These are phyloP conservation scores for Asteroscopus sphinx DNA, from an alignment of 2,888 invertebrate genomes.

Conservation along the genomic window DNA sequence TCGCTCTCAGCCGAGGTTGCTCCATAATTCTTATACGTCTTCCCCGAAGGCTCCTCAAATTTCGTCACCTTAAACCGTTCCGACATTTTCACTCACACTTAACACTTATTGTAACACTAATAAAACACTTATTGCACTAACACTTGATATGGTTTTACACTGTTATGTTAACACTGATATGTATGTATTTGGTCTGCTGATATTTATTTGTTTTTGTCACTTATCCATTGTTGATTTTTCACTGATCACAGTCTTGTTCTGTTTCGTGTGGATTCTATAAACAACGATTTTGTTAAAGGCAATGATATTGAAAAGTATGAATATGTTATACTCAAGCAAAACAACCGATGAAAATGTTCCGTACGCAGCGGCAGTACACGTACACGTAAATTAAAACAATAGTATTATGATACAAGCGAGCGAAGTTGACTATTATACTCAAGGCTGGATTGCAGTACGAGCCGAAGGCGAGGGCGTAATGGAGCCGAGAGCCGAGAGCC, in stretches of 20 bases:
- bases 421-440: too few relatives aligned
- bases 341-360: too few relatives aligned
- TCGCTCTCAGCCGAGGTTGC: constrained; percentile 88
- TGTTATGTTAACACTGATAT: constrained; percentile 51
- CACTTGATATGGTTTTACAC: constrained; percentile 53
- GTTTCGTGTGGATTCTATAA: constrained; percentile 29
- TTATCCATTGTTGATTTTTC: constrained; percentile 36
- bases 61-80: constrained; percentile 91
- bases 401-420: too few relatives aligned
- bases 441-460: too few relatives aligned
- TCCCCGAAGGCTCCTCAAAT: constrained; percentile 88
- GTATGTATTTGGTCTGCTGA: constrained; percentile 4
- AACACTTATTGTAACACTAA: constrained; percentile 46
- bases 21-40: constrained; percentile 89
- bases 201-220: constrained; percentile 24
- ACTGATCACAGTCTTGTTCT: constrained; percentile 14
- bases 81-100: constrained; percentile 83
- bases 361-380: too few relatives aligned
- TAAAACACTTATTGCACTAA: constrained; percentile 37
- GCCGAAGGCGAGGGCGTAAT: too few relatives aligned
- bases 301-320: too few relatives aligned
- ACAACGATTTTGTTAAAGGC: constrained; percentile 27
- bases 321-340: too few relatives aligned
- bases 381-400: too few relatives aligned
- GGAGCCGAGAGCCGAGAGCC: too few relatives aligned